Evolutionary conservation across 2,888 invertebrate species (phyloP), one percentile per base, ranked within the genome.

Genomic region (Eupithecia subfuscata): DNA sequence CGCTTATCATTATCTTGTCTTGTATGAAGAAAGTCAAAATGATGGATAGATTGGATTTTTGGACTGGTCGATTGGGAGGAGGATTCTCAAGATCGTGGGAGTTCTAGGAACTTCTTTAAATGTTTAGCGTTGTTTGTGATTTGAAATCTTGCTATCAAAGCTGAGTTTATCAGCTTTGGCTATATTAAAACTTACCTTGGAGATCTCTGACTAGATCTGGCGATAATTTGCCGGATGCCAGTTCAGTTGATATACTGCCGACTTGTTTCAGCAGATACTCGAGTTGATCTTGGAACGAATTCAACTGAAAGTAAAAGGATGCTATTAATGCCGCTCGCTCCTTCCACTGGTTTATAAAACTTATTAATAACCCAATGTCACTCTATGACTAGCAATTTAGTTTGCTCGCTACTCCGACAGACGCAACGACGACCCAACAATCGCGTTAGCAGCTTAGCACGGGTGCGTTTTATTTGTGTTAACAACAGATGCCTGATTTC

Each of bases 241-340:
- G 64, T 34, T 87, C 87, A 14, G 83, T 76, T 16, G 83, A 79
- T n/a, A 86, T 14, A 16, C 70, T 37, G 25, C 83, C 81, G n/a
- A 91, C 82, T 84, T 93, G 89, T 78, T 85, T 90, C 74, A 95
- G 90, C 52, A 96, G 82, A 75, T 91, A 88, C 25, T 90, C 91
- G 69, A 96, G 81, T 82, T 95, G 93, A 74, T 94, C 92, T 87
- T 96, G 95, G 82, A 96, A 87, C 1, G 91, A 90, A 71, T 83
- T 87, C 14, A 96, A 83, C 92, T 96, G 91, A 52, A 65, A 65
- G 22, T 22, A 73, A 69, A 56, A 73, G 34, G 52, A 37, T 43
- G 22, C 65, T 34, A 37, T 37, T n/a, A 40, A 43, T n/a, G 52
- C 9, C n/a, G 52, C 52, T 8, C n/a, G 52, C 52, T n/a, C 52